Evolutionary conservation across 2,113 vertebrate genomes (phyloP).

Genomic region (Eulemur rufifrons): DNA sequence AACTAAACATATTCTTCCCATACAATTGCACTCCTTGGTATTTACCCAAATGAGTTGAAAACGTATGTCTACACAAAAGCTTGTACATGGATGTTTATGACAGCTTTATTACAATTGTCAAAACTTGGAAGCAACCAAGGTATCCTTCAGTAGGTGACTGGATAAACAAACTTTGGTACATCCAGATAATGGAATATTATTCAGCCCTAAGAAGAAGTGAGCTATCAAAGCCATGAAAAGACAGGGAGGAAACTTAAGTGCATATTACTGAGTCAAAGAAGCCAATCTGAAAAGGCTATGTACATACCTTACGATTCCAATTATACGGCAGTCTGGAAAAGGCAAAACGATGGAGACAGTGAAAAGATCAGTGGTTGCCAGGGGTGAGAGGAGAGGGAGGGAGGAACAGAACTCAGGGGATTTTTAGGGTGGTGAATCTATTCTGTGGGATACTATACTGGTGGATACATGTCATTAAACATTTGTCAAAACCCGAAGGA

Average conservation of each 20-base stretch:
- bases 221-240: neutral
- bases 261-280: neutral
- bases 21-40: neutral
- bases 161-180: neutral
- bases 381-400: rapidly evolving
- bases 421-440: neutral
- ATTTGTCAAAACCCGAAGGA: neutral
- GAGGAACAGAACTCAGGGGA: neutral
- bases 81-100: neutral
- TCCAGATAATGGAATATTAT: neutral
- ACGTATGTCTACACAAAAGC: neutral
- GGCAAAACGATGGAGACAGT: neutral
- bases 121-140: neutral
- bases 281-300: neutral
- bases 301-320: neutral
- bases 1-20: neutral
- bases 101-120: neutral
- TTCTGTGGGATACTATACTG: neutral
- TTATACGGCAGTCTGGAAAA: neutral
- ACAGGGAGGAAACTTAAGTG: neutral
- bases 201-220: neutral
- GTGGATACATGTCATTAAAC: too few species aligned
- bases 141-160: neutral
- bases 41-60: neutral
- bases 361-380: neutral